Percentiles rank a stretch among this genome's conserved stretches.
Evolutionary conservation across 2,797 vertebrate species (phyloP).

Genomic region (Momotus momota): DNA sequence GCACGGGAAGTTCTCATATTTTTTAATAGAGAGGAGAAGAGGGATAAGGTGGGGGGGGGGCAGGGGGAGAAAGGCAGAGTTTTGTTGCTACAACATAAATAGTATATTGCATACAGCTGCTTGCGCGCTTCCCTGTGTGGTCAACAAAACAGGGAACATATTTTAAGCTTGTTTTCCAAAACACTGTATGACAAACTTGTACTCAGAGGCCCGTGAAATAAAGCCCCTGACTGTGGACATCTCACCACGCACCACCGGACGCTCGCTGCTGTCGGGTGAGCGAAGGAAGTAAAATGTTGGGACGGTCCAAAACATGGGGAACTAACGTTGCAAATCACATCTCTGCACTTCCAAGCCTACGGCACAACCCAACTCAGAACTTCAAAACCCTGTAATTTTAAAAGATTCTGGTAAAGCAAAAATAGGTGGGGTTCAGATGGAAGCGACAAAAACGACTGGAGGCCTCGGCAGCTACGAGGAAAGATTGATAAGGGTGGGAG

Average conservation of each 20-base stretch:
- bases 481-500: conserved; percentile 66
- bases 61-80: conserved; percentile 8
- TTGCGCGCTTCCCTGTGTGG: conserved; percentile 64
- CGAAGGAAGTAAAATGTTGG: neutral
- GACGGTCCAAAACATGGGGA: neutral
- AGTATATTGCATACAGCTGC: conserved; percentile 48
- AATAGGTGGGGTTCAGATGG: conserved; percentile 1
- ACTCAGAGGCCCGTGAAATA: conserved; percentile 20
- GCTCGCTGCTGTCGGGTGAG: neutral
- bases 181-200: conserved; percentile 42
- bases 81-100: conserved; percentile 54
- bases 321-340: neutral
- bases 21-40: conserved; percentile 36
- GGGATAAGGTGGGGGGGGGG: neutral
- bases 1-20: conserved; percentile 63
- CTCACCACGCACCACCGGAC: neutral
- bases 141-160: conserved; percentile 70
- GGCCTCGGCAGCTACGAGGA: neutral
- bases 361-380: neutral
- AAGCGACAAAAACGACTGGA: conserved; percentile 53
- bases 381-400: neutral
- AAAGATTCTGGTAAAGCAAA: neutral
- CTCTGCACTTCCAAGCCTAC: neutral
- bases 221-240: neutral
- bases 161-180: conserved; percentile 67